Evolutionary conservation across 2,113 vertebrate species (phyloP).

Genomic region (Labeo catla): DNA sequence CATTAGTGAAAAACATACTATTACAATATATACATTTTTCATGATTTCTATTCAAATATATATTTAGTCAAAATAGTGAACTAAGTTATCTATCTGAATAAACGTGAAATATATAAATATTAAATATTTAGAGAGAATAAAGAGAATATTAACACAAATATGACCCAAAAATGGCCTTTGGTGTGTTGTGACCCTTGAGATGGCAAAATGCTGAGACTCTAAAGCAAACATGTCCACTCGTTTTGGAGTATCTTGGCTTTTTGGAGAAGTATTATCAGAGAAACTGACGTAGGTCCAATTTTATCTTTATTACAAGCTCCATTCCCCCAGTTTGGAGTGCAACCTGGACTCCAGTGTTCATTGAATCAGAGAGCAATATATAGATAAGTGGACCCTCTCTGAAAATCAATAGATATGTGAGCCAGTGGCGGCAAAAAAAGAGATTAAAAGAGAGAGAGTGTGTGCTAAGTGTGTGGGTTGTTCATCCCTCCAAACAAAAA

Average conservation of each 20-base stretch:
- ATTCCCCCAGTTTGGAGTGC: slow-evolving; percentile 65
- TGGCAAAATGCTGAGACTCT: slow-evolving; percentile 42
- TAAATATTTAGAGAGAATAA: too few relatives aligned
- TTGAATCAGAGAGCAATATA: slow-evolving; percentile 76
- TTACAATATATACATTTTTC: too few relatives aligned
- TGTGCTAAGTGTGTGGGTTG: slow-evolving; percentile 22
- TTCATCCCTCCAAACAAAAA: slow-evolving; percentile 16
- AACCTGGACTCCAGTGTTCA: slow-evolving; percentile 67
- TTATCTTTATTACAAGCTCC: slow-evolving; percentile 66
- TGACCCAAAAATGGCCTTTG: slow-evolving; percentile 10
- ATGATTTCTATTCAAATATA: neutral
- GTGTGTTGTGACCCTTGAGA: slow-evolving; percentile 21
- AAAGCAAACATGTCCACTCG: slow-evolving; percentile 60
- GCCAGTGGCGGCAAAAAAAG: slow-evolving; percentile 65
- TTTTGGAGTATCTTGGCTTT: slow-evolving; percentile 66
- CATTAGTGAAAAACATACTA: neutral
- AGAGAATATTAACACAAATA: slow-evolving; percentile 13
- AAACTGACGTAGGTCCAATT: slow-evolving; percentile 75
- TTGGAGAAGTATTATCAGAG: slow-evolving; percentile 69
- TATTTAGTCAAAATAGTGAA: neutral
- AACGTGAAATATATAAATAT: neutral
- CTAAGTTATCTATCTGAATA: neutral
- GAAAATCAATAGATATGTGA: slow-evolving; percentile 81
- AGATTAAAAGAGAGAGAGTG: slow-evolving; percentile 24
- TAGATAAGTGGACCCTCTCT: slow-evolving; percentile 73